Evolutionary conservation across 1,140 invertebrate genomes (phyloP), one percentile per base, ranked within the genome.

Genomic region (Drosophila sucinea): DNA sequence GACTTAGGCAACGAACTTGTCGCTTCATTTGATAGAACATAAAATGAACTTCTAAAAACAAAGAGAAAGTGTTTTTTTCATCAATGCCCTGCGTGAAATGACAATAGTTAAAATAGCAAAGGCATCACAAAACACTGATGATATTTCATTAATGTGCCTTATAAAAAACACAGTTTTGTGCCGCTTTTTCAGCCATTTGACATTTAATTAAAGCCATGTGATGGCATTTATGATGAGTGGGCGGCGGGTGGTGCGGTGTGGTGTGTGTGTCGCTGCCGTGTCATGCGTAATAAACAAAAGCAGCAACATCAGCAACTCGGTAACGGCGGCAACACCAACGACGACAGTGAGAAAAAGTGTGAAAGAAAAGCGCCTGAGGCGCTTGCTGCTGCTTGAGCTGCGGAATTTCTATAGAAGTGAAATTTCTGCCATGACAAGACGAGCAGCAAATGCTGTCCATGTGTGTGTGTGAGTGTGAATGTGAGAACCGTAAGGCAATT

Each of bases 401-500:
- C 65, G 83, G 83, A 86, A 87, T 86, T 86, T 86, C 72, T 89
- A 86, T 71, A 89, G 83, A 87, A 86, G 83, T 89, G 83, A 86
- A 86, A 86, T 86, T 86, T 86, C 80, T 71, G 83, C 82, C 66
- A 63, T 65, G 68, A 56, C 73, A 77, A 57, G 73, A 25, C 44
- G 4, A 38, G 30, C 29, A 27, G 40, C 40, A 23, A 44, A 51
- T 62, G 32, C 33, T 25, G 17, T 47, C 23, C 2, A 8, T 1
- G 23, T 27, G 7, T 62, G 32, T 57, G 51, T 27, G 35, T n/a
- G 40, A 70, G 60, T 63, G 70, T 70, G 67, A 86, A 79, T 86
- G 82, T 86, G 82, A 86, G 83, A 86, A 86, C 83, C 83, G 83
- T 73, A 82, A 87, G 84, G 83, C 83, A 86, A 87, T 86, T 86